These are phyloP conservation scores for Apamea crenata DNA, from an alignment of 2,888 invertebrate species.

Conservation along the genomic window DNA sequence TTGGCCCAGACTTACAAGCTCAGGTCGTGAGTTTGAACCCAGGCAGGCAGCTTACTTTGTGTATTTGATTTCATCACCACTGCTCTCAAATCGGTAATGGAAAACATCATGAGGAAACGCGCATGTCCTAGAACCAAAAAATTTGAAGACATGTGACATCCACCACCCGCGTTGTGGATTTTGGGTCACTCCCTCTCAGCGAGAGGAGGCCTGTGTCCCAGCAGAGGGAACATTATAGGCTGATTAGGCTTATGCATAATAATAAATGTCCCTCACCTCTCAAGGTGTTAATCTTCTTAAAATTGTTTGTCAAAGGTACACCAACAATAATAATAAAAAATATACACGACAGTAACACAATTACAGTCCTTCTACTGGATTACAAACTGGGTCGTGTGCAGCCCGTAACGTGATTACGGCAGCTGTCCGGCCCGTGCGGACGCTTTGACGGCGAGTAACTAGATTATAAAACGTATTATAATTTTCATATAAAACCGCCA, in stretches of 20 bases:
- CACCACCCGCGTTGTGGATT: not conserved
- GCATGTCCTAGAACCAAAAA: not conserved
- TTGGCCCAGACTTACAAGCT: not conserved
- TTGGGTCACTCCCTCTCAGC: not conserved
- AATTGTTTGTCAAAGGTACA: not conserved
- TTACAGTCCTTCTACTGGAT: slow-evolving; percentile 28
- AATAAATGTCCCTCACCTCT: not conserved
- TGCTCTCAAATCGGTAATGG: not conserved
- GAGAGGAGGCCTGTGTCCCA: not conserved
- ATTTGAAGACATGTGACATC: not conserved
- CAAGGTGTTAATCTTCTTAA: not conserved
- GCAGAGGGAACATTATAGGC: not conserved
- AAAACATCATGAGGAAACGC: not conserved
- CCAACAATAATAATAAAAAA: slow-evolving; percentile 9
- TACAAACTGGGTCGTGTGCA: slow-evolving; percentile 20
- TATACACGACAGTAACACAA: slow-evolving; percentile 15
- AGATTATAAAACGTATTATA: slow-evolving; percentile 39
- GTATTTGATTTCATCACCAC: not conserved
- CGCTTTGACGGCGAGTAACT: slow-evolving; percentile 43
- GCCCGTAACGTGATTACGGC: slow-evolving; percentile 48
- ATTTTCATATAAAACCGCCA: slow-evolving; percentile 24
- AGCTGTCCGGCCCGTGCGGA: slow-evolving; percentile 42
- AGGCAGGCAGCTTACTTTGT: not conserved
- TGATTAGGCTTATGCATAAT: not conserved
- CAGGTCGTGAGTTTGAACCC: no score